Evolutionary conservation across 2,888 invertebrate genomes (phyloP).

Genomic region (Tolmerus cingulatus): DNA sequence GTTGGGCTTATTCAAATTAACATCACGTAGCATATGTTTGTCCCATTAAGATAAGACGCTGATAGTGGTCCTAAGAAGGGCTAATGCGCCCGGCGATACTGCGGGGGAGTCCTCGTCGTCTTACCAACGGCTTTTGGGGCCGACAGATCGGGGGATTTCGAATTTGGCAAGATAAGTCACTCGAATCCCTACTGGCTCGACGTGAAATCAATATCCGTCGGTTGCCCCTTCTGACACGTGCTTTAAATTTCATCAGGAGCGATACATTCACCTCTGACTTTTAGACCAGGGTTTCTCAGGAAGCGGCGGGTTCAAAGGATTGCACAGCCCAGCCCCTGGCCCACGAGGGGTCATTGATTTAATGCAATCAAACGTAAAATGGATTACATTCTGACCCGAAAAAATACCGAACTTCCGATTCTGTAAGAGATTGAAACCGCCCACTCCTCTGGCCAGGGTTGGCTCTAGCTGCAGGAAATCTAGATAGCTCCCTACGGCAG

Average conservation of each 20-base stretch:
- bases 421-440: not conserved
- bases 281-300: not conserved
- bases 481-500: not conserved
- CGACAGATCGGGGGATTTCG: not conserved
- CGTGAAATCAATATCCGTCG: constrained; percentile 26
- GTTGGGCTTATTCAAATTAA: constrained; percentile 49
- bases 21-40: constrained; percentile 49
- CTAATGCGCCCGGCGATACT: not conserved
- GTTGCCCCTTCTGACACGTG: constrained; percentile 14
- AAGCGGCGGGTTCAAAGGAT: constrained; percentile 1
- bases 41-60: constrained; percentile 48
- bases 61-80: constrained; percentile 37
- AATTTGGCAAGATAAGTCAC: constrained; percentile 13
- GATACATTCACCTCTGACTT: not conserved
- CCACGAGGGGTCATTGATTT: not conserved
- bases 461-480: not conserved
- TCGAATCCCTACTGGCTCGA: not conserved
- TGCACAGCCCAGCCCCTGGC: not conserved
- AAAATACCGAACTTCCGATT: not conserved
- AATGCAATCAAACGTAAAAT: constrained; percentile 23
- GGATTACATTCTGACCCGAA: constrained; percentile 13
- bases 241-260: constrained; percentile 18
- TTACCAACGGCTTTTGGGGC: not conserved
- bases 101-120: not conserved
- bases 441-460: not conserved